Evolutionary conservation across 2,797 vertebrate species (phyloP), one percentile per base, ranked within the genome.

Genomic region (Cyclopterus lumpus): DNA sequence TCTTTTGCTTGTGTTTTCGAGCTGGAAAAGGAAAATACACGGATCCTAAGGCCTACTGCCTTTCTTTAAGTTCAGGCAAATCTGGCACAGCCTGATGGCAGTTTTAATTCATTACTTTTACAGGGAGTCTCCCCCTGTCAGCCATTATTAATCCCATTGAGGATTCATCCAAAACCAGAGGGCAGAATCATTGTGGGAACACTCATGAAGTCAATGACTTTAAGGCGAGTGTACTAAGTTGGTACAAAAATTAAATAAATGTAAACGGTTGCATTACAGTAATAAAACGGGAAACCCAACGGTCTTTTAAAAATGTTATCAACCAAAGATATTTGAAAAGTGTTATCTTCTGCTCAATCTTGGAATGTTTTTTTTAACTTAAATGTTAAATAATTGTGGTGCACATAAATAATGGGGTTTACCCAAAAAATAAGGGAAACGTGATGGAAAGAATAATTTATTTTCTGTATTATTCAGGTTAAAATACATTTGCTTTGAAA

Each of bases 281-380:
- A 46, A 63, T 24, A 20, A 2, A 24, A 12, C 36, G 42, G 7
- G 60, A 66, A 24, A 60, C 1, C 30, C 1, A 67, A 6, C 20
- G 9, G 4, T 53, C 32, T 59, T 59, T 38, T 40, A 15, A 46
- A 61, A 44, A 53, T 42, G n/a, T 67, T 46, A 8, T 53, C 12
- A 78, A 38, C 82, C 71, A 86, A 89, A 86, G 75, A 86, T 48
- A 9, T 69, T 73, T 71, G 3, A 67, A 59, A 44, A 48, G 65
- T 63, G 14, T 48, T 64, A 0, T 3, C 61, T 7, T 71, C 60
- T 3, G 2, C 46, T 26, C 28, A 30, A 38, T 40, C 12, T 64
- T 49, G 8, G 8, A 34, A 42, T 2, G 8, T 46, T 70, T 42
- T 8, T n/a, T 69, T 36, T 30, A 54, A 57, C 36, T n/a, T 65